Percentiles rank a stretch among this genome's conserved stretches.
These are phyloP conservation scores for Drosophila rubida DNA, from an alignment of 2,888 invertebrate species.

Conservation along the genomic window DNA sequence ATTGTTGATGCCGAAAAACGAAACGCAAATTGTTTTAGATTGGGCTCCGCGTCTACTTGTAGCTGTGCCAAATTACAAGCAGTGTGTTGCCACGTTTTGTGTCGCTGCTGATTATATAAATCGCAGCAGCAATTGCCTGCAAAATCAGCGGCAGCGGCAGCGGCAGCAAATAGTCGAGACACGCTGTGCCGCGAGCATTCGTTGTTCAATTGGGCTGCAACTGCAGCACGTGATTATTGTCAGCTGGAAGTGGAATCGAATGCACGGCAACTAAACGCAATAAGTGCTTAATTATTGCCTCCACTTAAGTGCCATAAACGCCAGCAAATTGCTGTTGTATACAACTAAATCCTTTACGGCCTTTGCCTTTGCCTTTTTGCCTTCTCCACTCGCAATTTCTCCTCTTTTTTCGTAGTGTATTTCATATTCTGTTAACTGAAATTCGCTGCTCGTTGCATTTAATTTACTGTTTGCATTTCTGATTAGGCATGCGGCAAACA, in stretches of 20 bases:
- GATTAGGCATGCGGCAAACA: conserved; percentile 61
- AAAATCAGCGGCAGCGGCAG: conserved; percentile 36
- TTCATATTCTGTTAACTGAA: conserved; percentile 15
- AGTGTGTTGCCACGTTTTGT: conserved; percentile 75
- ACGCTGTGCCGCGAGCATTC: conserved; percentile 51
- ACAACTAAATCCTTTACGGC: background rate
- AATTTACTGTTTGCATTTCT: conserved; percentile 56
- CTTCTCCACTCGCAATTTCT: background rate
- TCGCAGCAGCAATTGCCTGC: conserved; percentile 58
- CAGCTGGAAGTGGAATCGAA: conserved; percentile 49
- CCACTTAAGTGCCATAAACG: background rate
- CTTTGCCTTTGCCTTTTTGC: too few species aligned
- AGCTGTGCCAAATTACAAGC: conserved; percentile 63
- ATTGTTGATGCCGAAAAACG: conserved; percentile 50
- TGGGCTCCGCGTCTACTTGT: conserved; percentile 37
- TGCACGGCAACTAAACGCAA: background rate
- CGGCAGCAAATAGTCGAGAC: conserved; percentile 19
- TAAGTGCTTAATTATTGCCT: background rate
- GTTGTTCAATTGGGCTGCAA: conserved; percentile 57
- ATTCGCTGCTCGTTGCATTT: conserved; percentile 41
- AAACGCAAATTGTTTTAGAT: conserved; percentile 77
- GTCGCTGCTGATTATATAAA: conserved; percentile 79
- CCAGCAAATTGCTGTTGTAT: background rate
- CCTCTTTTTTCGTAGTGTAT: conserved; percentile 29
- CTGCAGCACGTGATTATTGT: conserved; percentile 72